A percentile compares a stretch with the other conserved stretches of the same genome.
Evolutionary conservation across 2,113 vertebrate species (phyloP).

Genomic region (Cheirogaleus medius): DNA sequence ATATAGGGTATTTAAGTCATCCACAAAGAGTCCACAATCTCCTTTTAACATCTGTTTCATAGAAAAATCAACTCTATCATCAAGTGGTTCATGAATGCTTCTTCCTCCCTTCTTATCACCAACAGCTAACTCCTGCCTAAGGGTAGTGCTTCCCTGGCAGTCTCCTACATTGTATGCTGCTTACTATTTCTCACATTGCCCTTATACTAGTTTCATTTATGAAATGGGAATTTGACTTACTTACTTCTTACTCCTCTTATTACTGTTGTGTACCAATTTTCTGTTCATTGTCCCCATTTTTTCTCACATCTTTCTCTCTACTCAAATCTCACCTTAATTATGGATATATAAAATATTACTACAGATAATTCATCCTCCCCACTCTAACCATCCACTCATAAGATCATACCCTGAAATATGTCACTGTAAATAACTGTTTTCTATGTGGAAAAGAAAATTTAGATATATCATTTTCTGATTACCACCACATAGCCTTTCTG

Average conservation of each 20-base stretch:
- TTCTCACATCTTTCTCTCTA: not conserved
- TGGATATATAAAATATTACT: not conserved
- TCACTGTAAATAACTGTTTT: not conserved
- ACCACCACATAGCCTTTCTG: not conserved
- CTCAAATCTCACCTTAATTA: not conserved
- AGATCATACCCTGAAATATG: not conserved
- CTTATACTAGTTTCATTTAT: not conserved
- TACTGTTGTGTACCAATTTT: not conserved
- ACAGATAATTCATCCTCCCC: not conserved
- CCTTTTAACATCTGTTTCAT: not conserved
- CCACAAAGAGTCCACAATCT: not conserved
- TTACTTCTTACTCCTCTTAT: not conserved
- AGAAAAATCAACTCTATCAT: not conserved
- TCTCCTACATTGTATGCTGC: accelerated
- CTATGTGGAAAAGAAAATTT: not conserved
- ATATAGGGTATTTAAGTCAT: not conserved
- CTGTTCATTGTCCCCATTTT: not conserved
- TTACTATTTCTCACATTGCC: accelerated
- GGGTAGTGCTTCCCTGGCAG: accelerated
- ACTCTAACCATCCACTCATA: not conserved
- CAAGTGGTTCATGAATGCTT: not conserved
- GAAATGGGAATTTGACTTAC: not conserved
- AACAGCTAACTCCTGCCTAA: not conserved
- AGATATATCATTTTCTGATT: not conserved
- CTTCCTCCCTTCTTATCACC: not conserved